Evolutionary conservation across 1,140 invertebrate genomes (phyloP), one percentile per base, ranked within the genome.

Genomic region (Neodiprion lecontei): DNA sequence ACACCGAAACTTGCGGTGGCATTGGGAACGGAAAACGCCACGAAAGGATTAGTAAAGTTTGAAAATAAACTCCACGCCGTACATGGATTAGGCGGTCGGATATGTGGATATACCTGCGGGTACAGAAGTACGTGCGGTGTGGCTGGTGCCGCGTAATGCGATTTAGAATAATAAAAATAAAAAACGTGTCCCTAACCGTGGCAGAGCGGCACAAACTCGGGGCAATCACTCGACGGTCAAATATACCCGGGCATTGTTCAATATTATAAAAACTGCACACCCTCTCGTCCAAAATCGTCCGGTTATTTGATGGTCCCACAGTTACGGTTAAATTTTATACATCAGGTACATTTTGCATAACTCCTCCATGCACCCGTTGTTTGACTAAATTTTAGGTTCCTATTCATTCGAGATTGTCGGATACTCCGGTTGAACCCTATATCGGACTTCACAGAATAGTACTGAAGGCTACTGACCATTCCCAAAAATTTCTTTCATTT

Each of bases 111-210:
- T 61, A 61, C 53, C 53, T 61, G 11, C 53, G 53, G 11, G n/a
- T 17, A 4, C 8, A 61, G 53, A 61, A 9, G 53, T 61, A 12
- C 1, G 11, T 17, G 11, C n/a, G 53, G 53, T 9, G 4, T 9
- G 11, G 53, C 11, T 61, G 11, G 11, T 17, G 53, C 11, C 11
- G 11, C 53, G 9, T 61, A 61, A 61, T 61, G n/a, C 53, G 11
- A 8, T 61, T 61, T 61, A 17, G 53, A 61, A 61, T 61, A 61
- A 61, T 61, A 61, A 61, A 61, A 61, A 61, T 61, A 61, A 61
- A 61, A 61, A 8, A 17, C n/a, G 9, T 61, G n/a, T 14, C 53
- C 53, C 53, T 61, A 17, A 17, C 11, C 53, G 11, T 61, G 53
- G 11, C 11, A 61, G 11, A 61, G 11, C 9, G 53, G 11, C 11